Evolutionary conservation across 2,797 vertebrate genomes (phyloP).

Genomic region (Orestias chungarensis): DNA sequence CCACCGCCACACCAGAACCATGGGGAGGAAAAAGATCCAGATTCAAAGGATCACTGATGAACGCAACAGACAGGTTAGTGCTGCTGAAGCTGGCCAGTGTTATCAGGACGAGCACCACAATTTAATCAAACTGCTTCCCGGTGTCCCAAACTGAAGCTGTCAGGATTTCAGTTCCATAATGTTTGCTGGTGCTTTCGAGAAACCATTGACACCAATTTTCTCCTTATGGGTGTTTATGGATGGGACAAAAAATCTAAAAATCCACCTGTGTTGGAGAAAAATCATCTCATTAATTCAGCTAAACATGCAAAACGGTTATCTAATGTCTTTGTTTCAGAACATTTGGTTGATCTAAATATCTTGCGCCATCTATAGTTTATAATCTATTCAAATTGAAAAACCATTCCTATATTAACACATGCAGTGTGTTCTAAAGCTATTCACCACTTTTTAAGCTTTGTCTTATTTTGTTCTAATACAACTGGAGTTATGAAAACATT

Average conservation of each 20-base stretch:
- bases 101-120: neutral
- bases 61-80: conserved; percentile 93
- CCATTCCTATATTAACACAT: neutral
- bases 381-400: neutral
- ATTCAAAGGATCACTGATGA: conserved; percentile 99
- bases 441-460: neutral
- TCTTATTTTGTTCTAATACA: neutral
- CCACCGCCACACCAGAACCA: conserved; percentile 78
- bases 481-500: neutral
- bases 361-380: neutral
- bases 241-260: neutral
- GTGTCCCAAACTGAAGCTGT: neutral
- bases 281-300: neutral
- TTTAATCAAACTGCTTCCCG: neutral
- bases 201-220: neutral
- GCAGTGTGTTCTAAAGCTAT: neutral
- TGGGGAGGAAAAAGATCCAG: conserved; percentile 99
- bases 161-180: neutral
- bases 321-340: neutral
- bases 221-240: conserved; percentile 1
- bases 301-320: neutral
- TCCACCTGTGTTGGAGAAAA: neutral
- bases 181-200: neutral
- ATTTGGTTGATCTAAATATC: neutral
- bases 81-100: rapidly evolving